Base-by-base conservation (phyloP, 2,797 vertebrate species). In the Glossophaga mutica region DNA sequence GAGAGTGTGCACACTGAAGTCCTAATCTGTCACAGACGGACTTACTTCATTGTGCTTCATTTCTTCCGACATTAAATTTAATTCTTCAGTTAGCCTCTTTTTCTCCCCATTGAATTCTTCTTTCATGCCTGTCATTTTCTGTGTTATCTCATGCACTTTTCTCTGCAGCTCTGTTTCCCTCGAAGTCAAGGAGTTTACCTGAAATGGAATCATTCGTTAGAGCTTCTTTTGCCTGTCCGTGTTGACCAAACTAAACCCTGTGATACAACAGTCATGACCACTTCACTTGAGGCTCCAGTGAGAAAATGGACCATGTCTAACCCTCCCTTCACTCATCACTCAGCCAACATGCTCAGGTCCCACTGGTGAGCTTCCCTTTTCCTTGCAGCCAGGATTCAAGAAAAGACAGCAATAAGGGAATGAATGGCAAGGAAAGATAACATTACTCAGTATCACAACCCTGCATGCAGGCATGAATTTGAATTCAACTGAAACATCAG, bases 131-230 rank as follows among this genome's bases (percentile, higher is more conserved):
- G 83, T 68, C 44, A 97, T 94, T 67, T 97, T 94, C 88, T 96
- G 94, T 10, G 96, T 91, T 44, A 95, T 68, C 19, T 97, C 91
- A 1, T 76, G 91, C 76, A 98, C 95, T 87, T 98, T 97, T 71
- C 37, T 95, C 95, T 98, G 98, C 34, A 98, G 97, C 26, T 97
- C 92, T 34, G 8, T 59, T 83, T 3, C 94, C 92, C 94, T 97
- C 68, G 88, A 95, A 29, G 92, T 88, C 81, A 98, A 90, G 59
- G 97, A 95, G 68, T 96, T 98, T 87, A 99, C 94, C 99, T 99
- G 96, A 91, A 98, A 98, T 94, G 3, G 73, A 86, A 88, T 77
- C 85, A 84, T 59, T 29, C 26, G 42, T 83, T 90, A 92, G 90
- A 67, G 8, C 65, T 93, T 82, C 42, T 89, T 79, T n/a, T 32